Base-by-base conservation (phyloP, 2,888 invertebrate species). In the Sisyra nigra region DNA sequence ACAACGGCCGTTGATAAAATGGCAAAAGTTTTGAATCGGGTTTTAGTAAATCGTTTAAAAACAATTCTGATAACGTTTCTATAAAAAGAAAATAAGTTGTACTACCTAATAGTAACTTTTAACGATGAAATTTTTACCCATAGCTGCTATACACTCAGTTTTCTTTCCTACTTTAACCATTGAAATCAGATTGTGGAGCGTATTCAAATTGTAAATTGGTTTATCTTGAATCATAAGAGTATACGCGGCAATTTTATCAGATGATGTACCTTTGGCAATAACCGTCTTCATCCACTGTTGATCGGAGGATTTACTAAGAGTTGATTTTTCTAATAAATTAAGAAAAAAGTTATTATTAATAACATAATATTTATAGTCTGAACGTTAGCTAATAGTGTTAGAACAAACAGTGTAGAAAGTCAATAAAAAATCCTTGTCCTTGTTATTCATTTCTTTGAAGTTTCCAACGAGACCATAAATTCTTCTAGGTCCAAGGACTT, bases 161-260 rank as follows among this genome's bases (percentile, higher is more conserved):
- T 82, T 77, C 66, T 88, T 82, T 1, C 77, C 74, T 33, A 82
- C 80, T 64, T 80, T 80, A 0, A 86, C 80, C 72, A 81, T 80
- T 46, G 70, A 72, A 14, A 92, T 69, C 10, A 93, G 62, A 53
- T 74, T 75, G 44, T 74, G 71, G 15, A 92, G 58, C 24, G 77
- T 74, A 9, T 71, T 60, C 39, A 91, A 59, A 58, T 80, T 84
- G 57, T 82, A 81, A n/a, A 87, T 65, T 0, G 89, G 86, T 51
- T 79, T 80, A 54, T 88, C 81, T 69, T 89, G 81, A 47, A 91
- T 75, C 17, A 81, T 64, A 17, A 93, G 68, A 5, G 82, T 80
- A 45, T 80, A 76, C 0, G 91, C 91, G 2, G 92, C 89, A 45
- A 89, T 74, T 65, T 82, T 84, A 61, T 93, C 93, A 1, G 79